Evolutionary conservation across 1,140 invertebrate genomes (phyloP).

Genomic region (Bombus cullumanus): DNA sequence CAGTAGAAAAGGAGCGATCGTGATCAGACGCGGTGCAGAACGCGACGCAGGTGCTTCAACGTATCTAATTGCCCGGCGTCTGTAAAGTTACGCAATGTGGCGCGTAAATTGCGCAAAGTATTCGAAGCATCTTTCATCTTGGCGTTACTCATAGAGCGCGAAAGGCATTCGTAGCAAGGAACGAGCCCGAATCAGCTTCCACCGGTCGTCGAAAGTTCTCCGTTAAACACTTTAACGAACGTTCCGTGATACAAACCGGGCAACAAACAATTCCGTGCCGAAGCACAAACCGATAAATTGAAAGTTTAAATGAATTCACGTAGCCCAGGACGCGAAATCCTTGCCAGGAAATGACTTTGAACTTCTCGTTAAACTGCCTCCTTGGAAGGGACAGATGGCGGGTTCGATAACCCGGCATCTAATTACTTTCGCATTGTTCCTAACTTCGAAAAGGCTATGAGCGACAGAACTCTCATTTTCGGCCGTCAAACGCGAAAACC

Average conservation of each 20-base stretch:
- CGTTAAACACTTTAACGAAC: background rate
- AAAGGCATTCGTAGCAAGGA: background rate
- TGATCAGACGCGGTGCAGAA: background rate
- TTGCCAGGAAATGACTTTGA: constrained; percentile 4
- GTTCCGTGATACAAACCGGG: background rate
- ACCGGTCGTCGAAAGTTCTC: background rate
- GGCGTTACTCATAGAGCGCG: background rate
- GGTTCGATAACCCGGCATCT: background rate
- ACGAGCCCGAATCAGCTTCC: background rate
- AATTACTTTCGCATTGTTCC: constrained; percentile 41
- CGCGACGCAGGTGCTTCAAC: background rate
- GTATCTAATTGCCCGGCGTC: constrained; percentile 11
- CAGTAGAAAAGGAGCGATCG: background rate
- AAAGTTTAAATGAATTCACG: constrained; percentile 28
- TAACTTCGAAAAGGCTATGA: background rate
- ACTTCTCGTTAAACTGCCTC: background rate
- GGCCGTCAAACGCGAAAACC: constrained; percentile 52
- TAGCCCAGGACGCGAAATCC: background rate
- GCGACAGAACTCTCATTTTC: constrained; percentile 62
- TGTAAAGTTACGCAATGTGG: constrained; percentile 9
- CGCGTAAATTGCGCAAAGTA: constrained; percentile 5
- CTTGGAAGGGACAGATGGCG: background rate
- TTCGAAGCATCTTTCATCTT: background rate
- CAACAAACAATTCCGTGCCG: background rate
- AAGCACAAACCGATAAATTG: constrained; percentile 20